phyloP scores from a whole-genome alignment of 2,113 vertebrate genomes.

The Spheniscus mendiculus region DNA sequence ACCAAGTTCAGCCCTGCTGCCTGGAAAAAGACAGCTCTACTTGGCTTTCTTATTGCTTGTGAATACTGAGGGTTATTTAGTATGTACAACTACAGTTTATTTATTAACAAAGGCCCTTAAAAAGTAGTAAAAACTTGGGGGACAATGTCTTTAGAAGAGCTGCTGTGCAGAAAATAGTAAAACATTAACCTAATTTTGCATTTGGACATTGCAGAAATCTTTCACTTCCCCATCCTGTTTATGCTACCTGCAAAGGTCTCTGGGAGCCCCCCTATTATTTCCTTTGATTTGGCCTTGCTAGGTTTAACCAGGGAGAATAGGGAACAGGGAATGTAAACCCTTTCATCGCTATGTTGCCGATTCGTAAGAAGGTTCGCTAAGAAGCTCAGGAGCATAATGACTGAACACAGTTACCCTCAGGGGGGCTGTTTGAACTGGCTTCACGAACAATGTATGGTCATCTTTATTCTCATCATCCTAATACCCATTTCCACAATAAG shows the following conservation, averaged over 20 bases:
- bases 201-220: slow-evolving; percentile 30
- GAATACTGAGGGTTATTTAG: slow-evolving; percentile 78
- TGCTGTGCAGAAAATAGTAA: slow-evolving; percentile 31
- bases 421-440: neutral
- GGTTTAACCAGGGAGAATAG: neutral
- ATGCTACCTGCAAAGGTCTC: neutral
- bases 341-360: neutral
- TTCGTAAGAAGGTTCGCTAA: neutral
- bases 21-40: slow-evolving; percentile 59
- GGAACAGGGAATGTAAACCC: neutral
- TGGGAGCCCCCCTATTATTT: neutral
- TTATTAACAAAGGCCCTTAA: slow-evolving; percentile 73
- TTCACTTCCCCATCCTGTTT: neutral
- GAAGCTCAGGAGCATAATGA: neutral
- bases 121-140: slow-evolving; percentile 52
- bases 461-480: neutral
- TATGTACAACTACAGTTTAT: slow-evolving; percentile 71
- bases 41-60: slow-evolving; percentile 80
- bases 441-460: neutral
- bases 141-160: slow-evolving; percentile 40
- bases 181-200: slow-evolving; percentile 54
- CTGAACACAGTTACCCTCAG: neutral
- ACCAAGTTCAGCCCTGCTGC: slow-evolving; percentile 65
- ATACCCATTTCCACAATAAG: neutral
- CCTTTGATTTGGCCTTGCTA: neutral